Conservation (phyloP, 2,888 invertebrate genomes). For the Drosophila putrida region DNA sequence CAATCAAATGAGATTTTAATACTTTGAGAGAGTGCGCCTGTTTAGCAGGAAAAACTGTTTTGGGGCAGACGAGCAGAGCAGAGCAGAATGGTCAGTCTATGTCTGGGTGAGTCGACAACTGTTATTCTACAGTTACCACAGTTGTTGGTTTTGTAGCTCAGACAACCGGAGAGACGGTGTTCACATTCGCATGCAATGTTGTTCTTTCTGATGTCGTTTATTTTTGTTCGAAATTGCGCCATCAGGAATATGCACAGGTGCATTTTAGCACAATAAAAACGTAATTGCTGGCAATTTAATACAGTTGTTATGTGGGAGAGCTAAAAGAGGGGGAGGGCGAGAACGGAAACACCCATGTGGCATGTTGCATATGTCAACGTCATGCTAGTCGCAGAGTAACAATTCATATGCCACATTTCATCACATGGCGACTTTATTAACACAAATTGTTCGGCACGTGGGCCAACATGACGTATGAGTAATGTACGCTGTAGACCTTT, state of each 20-base stretch:
- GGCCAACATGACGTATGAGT: slow-evolving; percentile 67
- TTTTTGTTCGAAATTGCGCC: slow-evolving; percentile 82
- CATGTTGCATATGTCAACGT: slow-evolving; percentile 40
- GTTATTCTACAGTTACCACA: slow-evolving; percentile 77
- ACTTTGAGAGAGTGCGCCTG: slow-evolving; percentile 32
- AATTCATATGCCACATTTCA: slow-evolving; percentile 41
- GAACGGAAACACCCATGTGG: neutral
- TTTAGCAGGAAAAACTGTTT: slow-evolving; percentile 16
- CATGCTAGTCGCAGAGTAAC: slow-evolving; percentile 27
- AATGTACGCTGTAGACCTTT: slow-evolving; percentile 45
- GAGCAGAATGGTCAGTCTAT: slow-evolving; percentile 5
- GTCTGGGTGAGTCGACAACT: slow-evolving; percentile 34
- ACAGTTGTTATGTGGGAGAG: slow-evolving; percentile 58
- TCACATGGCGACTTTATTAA: slow-evolving; percentile 52
- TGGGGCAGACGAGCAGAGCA: neutral
- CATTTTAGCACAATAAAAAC: slow-evolving; percentile 82
- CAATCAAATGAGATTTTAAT: slow-evolving; percentile 60
- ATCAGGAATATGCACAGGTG: slow-evolving; percentile 82
- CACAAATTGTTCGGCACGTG: slow-evolving; percentile 35
- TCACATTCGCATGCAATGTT: slow-evolving; percentile 62
- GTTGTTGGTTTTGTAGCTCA: slow-evolving; percentile 73
- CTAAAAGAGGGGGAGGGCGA: neutral
- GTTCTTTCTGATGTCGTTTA: slow-evolving; percentile 80
- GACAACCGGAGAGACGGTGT: slow-evolving; percentile 8
- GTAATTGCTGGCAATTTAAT: slow-evolving; percentile 81